A percentile compares a stretch with the other conserved stretches of the same genome.
phyloP scores from a whole-genome alignment of 2,113 vertebrate genomes.

The Pomatostomus ruficeps region DNA sequence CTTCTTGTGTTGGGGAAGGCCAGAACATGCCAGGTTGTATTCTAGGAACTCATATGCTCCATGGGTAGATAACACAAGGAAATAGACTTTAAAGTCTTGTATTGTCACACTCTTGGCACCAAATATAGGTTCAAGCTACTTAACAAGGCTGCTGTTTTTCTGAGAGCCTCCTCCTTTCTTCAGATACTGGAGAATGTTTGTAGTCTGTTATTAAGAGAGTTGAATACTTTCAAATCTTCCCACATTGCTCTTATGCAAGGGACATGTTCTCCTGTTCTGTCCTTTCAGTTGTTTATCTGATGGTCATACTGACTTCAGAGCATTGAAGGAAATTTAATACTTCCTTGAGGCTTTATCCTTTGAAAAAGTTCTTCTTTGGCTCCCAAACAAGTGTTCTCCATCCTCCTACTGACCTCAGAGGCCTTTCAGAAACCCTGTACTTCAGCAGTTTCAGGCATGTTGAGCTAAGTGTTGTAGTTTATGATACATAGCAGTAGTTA shows the following conservation, averaged over 20 bases:
- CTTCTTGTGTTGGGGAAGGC: background rate
- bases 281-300: background rate
- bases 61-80: background rate
- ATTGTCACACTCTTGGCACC: background rate
- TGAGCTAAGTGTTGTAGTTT: background rate
- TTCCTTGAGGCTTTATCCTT: background rate
- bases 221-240: background rate
- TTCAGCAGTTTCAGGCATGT: background rate
- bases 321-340: background rate
- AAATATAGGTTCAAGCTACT: background rate
- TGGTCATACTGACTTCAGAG: background rate
- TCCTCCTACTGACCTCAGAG: background rate
- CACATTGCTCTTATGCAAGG: rapidly evolving
- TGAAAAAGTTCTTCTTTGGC: background rate
- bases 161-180: background rate
- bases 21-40: background rate
- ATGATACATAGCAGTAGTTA: background rate
- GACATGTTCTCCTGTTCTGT: background rate
- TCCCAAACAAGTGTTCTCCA: background rate
- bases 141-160: background rate
- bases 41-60: background rate
- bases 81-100: no score
- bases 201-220: background rate
- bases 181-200: background rate
- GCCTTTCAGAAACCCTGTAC: background rate